phyloP scores from a whole-genome alignment of 2,113 vertebrate genomes.

The Macroglossus sobrinus region DNA sequence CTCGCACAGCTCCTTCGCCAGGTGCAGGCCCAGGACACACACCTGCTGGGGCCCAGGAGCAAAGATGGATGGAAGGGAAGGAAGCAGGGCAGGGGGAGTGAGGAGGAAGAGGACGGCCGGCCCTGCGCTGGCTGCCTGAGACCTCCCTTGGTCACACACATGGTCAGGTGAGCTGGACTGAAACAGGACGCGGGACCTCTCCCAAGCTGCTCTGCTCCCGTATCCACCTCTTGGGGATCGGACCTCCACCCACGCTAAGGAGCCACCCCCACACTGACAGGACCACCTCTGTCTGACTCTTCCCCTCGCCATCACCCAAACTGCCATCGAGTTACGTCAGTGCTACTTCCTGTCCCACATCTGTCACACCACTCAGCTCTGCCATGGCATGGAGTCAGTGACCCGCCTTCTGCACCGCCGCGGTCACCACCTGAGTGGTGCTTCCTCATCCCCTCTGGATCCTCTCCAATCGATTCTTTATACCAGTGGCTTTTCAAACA shows the following conservation, averaged over 20 bases:
- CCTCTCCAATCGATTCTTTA: background rate
- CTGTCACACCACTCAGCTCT: too few species aligned
- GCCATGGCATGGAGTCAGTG: background rate
- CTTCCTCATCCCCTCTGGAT: background rate
- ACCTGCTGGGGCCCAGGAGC: constrained; percentile 82
- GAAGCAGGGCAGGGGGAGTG: too few species aligned
- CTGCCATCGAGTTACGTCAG: background rate
- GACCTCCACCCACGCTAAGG: too few species aligned
- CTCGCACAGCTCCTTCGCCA: constrained; percentile 96
- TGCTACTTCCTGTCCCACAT: background rate
- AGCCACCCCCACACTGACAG: background rate
- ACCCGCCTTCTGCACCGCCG: background rate
- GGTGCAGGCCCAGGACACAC: constrained; percentile 93
- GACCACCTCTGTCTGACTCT: background rate
- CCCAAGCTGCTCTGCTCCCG: background rate
- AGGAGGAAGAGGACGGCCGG: fast-evolving
- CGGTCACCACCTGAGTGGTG: background rate
- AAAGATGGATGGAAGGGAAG: background rate
- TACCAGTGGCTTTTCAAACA: background rate
- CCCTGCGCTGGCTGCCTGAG: background rate
- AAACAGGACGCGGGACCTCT: background rate
- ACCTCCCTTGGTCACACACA: fast-evolving
- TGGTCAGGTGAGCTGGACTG: background rate
- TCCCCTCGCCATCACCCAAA: background rate
- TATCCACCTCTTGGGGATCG: fast-evolving